Evolutionary conservation across 2,888 invertebrate species (phyloP), one percentile per base, ranked within the genome.

Genomic region (Steinernema hermaphroditum): DNA sequence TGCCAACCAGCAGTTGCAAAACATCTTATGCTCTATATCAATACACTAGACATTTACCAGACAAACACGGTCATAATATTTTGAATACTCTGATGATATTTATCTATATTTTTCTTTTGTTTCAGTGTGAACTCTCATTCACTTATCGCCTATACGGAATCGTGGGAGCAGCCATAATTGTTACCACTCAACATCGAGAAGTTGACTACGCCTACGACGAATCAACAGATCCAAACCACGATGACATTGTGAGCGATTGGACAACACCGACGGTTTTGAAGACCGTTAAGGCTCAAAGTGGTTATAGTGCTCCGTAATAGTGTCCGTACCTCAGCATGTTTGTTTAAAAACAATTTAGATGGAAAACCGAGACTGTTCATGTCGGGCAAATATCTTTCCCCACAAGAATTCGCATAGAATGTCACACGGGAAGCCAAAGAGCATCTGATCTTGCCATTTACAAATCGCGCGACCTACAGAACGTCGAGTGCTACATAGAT

Each of bases 371-470:
- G 32, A 49, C 70, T 8, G 74, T 80, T 8, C 57, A 72, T 8
- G 72, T 80, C 41, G 80, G 80, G 14, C 72, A 76, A 19, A 78
- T 80, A 37, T n/a, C 27, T 14, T 77, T 76, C 34, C 80, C 80
- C 0, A 79, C 81, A 1, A 73, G 80, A 43, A 77, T 80, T 68
- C 79, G 80, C 2, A 79, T 80, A 44, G 80, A 80, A 70, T 80
- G 80, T 43, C 81, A 80, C 50, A 22, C 77, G 14, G 34, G 37
- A 12, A 19, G 9, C 2, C 68, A 37, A 37, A 54, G 54, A 27
- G 50, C 44, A 1, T 34, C 34, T n/a, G 32, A 46, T n/a, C 2
- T 2, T 12, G 71, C 69, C 19, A 34, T 12, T 16, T 68, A 29
- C 2, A 72, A n/a, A 27, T 1, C 29, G 1, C 32, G 12, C n/a